These are phyloP conservation scores for Micoletzkya japonica DNA, from an alignment of 2,888 invertebrate species.

Conservation along the genomic window DNA sequence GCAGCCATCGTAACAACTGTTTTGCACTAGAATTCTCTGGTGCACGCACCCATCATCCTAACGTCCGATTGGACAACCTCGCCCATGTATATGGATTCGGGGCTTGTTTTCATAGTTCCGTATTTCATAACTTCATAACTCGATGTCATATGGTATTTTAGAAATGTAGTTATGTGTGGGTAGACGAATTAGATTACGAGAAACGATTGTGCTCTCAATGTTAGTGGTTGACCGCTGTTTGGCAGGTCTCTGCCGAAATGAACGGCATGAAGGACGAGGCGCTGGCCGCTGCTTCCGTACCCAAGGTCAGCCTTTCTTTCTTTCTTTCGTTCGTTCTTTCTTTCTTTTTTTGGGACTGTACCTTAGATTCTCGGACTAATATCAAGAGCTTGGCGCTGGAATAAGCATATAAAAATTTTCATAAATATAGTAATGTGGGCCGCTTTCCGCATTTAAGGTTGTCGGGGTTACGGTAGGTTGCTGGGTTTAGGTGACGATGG, in stretches of 20 bases:
- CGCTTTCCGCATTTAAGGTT: neutral
- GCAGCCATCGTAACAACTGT: no score
- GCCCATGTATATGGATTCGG: no score
- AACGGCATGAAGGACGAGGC: conserved; percentile 55
- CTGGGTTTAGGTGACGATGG: conserved; percentile 33
- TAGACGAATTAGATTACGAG: no score
- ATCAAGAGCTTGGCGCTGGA: neutral
- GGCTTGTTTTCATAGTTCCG: no score
- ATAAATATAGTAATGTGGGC: neutral
- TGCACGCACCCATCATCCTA: no score
- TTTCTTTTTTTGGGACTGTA: no score
- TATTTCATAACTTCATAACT: no score
- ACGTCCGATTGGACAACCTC: no score
- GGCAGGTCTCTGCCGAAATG: conserved; percentile 51
- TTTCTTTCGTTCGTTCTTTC: neutral
- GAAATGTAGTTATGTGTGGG: no score
- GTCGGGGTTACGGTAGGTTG: neutral
- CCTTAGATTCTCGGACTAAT: neutral
- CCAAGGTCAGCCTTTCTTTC: conserved; percentile 33
- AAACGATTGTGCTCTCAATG: no score
- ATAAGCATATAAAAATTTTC: neutral
- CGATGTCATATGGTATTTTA: no score
- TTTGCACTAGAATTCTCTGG: no score
- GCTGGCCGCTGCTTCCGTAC: conserved; percentile 30
- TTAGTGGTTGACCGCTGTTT: neutral